Percentiles rank a stretch among this genome's conserved stretches.
phyloP scores from a whole-genome alignment of 2,797 vertebrate species.

The Xiphorhynchus erythropygius region DNA sequence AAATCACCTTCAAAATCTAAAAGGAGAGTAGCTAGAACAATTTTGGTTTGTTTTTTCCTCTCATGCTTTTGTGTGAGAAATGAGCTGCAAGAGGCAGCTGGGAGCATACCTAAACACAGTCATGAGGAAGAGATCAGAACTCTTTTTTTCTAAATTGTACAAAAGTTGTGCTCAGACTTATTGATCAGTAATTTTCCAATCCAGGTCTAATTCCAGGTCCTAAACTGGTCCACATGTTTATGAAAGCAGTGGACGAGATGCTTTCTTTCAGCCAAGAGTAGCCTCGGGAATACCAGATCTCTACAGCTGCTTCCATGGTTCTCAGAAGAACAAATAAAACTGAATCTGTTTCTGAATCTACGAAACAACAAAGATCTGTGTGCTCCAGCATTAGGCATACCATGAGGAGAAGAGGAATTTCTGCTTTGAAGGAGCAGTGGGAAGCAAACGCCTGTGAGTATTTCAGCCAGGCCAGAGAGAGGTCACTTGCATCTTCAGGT shows the following conservation, averaged over 20 bases:
- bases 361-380: neutral
- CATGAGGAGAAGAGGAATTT: neutral
- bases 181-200: neutral
- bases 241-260: accelerated
- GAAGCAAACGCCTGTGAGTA: neutral
- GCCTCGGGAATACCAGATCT: neutral
- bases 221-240: neutral
- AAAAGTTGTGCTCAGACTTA: neutral
- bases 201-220: neutral
- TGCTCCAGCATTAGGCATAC: neutral
- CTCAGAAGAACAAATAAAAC: neutral
- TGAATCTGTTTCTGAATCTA: neutral
- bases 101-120: neutral
- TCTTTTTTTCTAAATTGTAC: neutral
- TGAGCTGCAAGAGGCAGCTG: neutral
- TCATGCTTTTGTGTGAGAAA: neutral
- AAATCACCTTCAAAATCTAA: neutral
- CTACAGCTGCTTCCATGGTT: neutral
- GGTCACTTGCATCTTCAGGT: neutral
- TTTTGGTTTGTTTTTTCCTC: neutral
- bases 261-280: neutral
- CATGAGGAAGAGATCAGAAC: neutral
- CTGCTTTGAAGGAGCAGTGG: neutral
- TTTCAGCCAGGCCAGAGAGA: neutral
- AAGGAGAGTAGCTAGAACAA: neutral